Percentiles rank a stretch among this genome's conserved stretches.
Evolutionary conservation across 2,888 invertebrate species (phyloP).

Genomic region (Ormyrus labotus): DNA sequence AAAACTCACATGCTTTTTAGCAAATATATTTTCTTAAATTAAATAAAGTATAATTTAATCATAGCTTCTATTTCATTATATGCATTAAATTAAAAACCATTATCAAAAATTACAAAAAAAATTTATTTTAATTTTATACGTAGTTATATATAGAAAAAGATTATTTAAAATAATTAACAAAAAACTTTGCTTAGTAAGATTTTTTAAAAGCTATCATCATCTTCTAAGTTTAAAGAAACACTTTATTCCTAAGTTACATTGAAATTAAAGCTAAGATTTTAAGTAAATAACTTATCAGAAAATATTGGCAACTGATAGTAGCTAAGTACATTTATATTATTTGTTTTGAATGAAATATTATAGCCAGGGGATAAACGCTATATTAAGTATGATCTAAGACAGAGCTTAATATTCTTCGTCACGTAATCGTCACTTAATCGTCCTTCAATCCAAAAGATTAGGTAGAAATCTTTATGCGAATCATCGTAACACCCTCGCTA

Average conservation of each 20-base stretch:
- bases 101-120: too few species aligned
- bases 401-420: neutral
- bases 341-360: slow-evolving; percentile 18
- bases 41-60: slow-evolving; percentile 1
- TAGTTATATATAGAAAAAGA: too few species aligned
- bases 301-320: slow-evolving; percentile 2
- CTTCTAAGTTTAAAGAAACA: too few species aligned
- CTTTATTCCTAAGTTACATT: neutral
- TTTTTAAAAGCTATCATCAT: too few species aligned
- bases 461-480: neutral
- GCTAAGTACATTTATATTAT: neutral
- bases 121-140: too few species aligned
- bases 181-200: too few species aligned
- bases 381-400: slow-evolving; percentile 18
- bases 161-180: too few species aligned
- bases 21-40: neutral
- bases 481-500: neutral
- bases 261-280: slow-evolving; percentile 2
- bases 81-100: too few species aligned
- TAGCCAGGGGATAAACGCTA: slow-evolving; percentile 9
- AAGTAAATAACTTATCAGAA: neutral
- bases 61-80: too few species aligned
- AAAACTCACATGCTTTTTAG: neutral
- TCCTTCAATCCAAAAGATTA: neutral
- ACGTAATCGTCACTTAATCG: neutral